Evolutionary conservation across 2,797 vertebrate species (phyloP).

Genomic region (Poeciliopsis turneri): DNA sequence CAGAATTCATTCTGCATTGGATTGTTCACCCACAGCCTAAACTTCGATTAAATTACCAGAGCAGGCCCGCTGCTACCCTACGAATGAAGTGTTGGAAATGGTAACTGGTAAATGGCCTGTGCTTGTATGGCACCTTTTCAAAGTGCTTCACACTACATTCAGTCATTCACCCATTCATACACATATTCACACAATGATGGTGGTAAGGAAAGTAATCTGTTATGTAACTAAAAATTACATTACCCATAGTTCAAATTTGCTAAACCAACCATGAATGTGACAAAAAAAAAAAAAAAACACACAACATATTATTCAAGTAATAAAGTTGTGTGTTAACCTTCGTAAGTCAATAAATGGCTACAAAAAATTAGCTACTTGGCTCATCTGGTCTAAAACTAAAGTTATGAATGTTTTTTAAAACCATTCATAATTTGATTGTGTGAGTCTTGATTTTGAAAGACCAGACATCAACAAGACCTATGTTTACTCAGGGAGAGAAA

Average conservation of each 20-base stretch:
- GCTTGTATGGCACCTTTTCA: too few species aligned
- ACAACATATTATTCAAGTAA: neutral
- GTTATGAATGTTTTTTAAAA: neutral
- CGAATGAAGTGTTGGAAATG: neutral
- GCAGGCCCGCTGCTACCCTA: neutral
- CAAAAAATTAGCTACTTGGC: neutral
- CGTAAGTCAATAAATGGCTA: neutral
- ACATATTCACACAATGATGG: too few species aligned
- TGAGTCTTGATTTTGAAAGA: neutral
- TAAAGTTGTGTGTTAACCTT: neutral
- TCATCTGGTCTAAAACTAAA: neutral
- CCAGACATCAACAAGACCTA: neutral
- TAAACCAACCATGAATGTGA: neutral
- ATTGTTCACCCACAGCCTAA: too few species aligned
- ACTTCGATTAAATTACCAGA: neutral
- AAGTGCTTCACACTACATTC: too few species aligned
- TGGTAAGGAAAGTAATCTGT: neutral
- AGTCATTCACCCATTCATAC: too few species aligned
- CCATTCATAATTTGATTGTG: too few species aligned
- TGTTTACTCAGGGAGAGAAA: neutral
- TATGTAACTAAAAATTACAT: neutral
- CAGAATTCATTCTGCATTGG: too few species aligned
- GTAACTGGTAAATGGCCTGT: too few species aligned
- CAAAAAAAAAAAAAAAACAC: neutral
- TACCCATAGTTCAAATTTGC: neutral